Percentiles rank a stretch among this genome's conserved stretches.
phyloP scores from a whole-genome alignment of 1,140 invertebrate genomes.

The Lasioglossum albipes region DNA sequence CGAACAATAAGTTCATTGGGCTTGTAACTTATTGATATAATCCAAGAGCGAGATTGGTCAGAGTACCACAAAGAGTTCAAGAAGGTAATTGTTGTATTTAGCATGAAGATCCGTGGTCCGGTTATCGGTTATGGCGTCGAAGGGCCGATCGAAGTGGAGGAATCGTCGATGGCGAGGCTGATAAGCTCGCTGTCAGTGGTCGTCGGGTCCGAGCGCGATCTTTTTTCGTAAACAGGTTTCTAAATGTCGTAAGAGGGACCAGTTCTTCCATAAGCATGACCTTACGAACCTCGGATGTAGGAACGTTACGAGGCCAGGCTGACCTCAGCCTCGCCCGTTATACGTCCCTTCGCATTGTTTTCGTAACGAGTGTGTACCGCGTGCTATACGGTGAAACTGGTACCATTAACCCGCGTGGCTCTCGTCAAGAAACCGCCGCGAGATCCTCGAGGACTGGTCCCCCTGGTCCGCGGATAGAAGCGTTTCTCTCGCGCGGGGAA shows the following conservation, averaged over 20 bases:
- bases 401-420: slow-evolving; percentile 66
- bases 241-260: slow-evolving; percentile 62
- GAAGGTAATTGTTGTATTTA: too few species aligned
- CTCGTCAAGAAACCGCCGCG: slow-evolving; percentile 20
- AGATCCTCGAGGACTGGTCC: slow-evolving; percentile 29
- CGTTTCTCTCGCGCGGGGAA: too few species aligned
- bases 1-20: too few species aligned
- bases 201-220: background rate
- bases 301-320: slow-evolving; percentile 48
- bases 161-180: background rate
- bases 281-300: slow-evolving; percentile 66
- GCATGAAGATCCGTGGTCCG: too few species aligned
- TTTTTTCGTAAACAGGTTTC: slow-evolving; percentile 60
- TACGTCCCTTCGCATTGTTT: slow-evolving; percentile 66
- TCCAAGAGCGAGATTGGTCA: too few species aligned
- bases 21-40: too few species aligned
- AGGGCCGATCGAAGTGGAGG: too few species aligned
- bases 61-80: too few species aligned
- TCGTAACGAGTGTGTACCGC: slow-evolving; percentile 62
- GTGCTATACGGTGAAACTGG: slow-evolving; percentile 66
- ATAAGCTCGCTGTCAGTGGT: background rate
- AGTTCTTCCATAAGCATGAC: slow-evolving; percentile 65
- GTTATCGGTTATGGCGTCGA: too few species aligned
- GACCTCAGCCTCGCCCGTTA: slow-evolving; percentile 65
- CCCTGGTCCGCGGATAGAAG: slow-evolving; percentile 10